These are phyloP conservation scores for Galleria mellonella DNA, from an alignment of 1,140 invertebrate species.

Conservation along the genomic window DNA sequence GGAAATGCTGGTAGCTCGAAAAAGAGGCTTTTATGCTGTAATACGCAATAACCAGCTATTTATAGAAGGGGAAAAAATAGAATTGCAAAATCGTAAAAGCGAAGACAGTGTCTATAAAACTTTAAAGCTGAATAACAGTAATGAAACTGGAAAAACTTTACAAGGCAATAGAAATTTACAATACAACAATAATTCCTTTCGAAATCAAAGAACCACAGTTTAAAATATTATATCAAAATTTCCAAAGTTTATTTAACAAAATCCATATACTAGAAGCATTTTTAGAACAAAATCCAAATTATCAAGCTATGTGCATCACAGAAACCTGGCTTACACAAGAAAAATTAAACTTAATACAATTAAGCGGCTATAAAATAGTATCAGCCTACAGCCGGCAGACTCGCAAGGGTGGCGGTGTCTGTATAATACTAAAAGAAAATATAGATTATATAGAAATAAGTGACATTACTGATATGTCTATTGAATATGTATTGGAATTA, in stretches of 20 bases:
- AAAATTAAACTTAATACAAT: conserved; percentile 1
- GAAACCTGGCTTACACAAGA: conserved; percentile 7
- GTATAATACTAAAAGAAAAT: conserved; percentile 5
- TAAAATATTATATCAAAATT: too few relatives aligned
- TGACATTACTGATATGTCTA: conserved; percentile 7
- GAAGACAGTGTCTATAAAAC: too few relatives aligned
- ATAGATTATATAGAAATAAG: conserved; percentile 3
- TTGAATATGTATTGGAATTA: conserved; percentile 8
- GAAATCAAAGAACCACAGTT: too few relatives aligned
- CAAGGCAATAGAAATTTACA: not conserved
- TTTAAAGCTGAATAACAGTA: too few relatives aligned
- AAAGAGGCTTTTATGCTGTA: not conserved
- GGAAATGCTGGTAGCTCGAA: not conserved
- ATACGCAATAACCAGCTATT: not conserved
- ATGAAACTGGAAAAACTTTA: not conserved
- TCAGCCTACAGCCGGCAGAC: conserved; percentile 4
- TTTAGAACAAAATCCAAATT: too few relatives aligned
- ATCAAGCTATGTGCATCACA: conserved; percentile 6
- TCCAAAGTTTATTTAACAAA: conserved; percentile 11
- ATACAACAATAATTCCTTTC: not conserved
- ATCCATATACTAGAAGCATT: too few relatives aligned
- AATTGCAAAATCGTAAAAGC: too few relatives aligned
- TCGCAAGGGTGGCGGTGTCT: conserved; percentile 6
- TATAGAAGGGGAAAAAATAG: not conserved
- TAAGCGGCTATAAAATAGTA: conserved; percentile 6